Percentiles rank a stretch among this genome's conserved stretches.
Evolutionary conservation across 2,113 vertebrate genomes (phyloP).

Genomic region (Blennius ocellaris): DNA sequence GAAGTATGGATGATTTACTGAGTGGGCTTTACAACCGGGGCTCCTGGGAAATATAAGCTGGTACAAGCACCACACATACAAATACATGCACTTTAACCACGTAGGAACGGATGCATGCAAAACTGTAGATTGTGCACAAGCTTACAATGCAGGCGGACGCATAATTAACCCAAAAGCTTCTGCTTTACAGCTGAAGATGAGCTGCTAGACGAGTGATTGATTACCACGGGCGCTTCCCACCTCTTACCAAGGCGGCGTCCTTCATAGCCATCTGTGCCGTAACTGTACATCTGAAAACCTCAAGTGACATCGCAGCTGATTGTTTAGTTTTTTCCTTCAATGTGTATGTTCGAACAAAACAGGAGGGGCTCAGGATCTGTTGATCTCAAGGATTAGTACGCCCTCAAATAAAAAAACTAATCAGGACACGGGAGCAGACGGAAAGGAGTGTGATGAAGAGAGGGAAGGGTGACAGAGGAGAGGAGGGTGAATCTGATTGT

Average conservation of each 20-base stretch:
- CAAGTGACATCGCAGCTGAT: constrained; percentile 1
- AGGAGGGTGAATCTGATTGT: constrained; percentile 76
- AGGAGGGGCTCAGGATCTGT: constrained; percentile 19
- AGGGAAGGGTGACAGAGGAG: constrained; percentile 34
- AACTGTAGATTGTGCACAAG: constrained; percentile 35
- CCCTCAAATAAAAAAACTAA: constrained; percentile 49
- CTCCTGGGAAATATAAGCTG: constrained; percentile 74
- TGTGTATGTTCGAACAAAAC: neutral
- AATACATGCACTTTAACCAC: neutral
- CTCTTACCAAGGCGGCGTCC: constrained; percentile 33
- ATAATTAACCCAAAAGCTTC: constrained; percentile 60
- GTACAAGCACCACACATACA: constrained; percentile 21
- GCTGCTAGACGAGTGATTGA: constrained; percentile 57
- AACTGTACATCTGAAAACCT: constrained; percentile 23
- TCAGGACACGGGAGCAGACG: constrained; percentile 39
- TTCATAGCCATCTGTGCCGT: constrained; percentile 30
- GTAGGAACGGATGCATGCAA: constrained; percentile 32
- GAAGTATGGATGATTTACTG: constrained; percentile 71
- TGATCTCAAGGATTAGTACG: constrained; percentile 26
- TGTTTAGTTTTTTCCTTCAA: constrained; percentile 2
- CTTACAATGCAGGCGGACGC: constrained; percentile 20
- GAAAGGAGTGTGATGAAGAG: constrained; percentile 26
- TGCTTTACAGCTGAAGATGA: constrained; percentile 31
- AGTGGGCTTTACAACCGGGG: constrained; percentile 65
- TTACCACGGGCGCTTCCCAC: constrained; percentile 32